Base-by-base conservation (phyloP, 2,888 invertebrate genomes). In the Oeneis ivallda region DNA sequence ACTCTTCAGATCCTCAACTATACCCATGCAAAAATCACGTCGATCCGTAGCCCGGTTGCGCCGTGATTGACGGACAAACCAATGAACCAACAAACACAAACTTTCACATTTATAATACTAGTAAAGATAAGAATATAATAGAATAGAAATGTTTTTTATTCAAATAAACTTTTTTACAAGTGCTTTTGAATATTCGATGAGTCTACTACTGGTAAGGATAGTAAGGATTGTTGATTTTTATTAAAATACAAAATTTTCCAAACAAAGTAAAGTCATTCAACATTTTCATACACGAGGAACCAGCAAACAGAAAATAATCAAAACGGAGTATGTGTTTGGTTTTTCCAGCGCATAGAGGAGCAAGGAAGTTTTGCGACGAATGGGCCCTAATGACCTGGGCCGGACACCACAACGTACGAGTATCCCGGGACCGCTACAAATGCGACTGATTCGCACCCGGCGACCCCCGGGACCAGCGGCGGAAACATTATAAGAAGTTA, bases 381-480 rank as follows among this genome's bases (percentile, higher is more conserved):
- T 87, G 81, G 82, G 71, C 79, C 81, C 75, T 89, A 90, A 89
- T 87, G 89, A 88, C 81, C 78, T 72, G 73, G 76, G 74, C 76
- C 77, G 81, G 80, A 75, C 79, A 82, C 83, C 81, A 81, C 83
- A 83, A 84, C 78, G 73, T 78, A 80, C 73, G 76, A 73, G 78
- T 71, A 74, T 69, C 76, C 69, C 69, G 78, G 77, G 76, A 74
- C 71, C 67, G 69, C 62, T 60, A 68, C 75, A 74, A 81, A 82
- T 81, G 75, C 75, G 80, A 77, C 84, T 84, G 85, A 86, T 86
- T 87, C 80, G 74, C 73, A 69, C 66, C 70, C 62, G 32, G 26
- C 54, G 7, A 71, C 76, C 82, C 86, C 76, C 81, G 68, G 72
- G 85, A 80, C 84, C 80, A 43, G 64, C 37, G 56, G 62, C 70